Percentiles rank a stretch among this genome's conserved stretches.
These are phyloP conservation scores for Pogona vitticeps DNA, from an alignment of 2,113 vertebrate species.

Conservation along the genomic window DNA sequence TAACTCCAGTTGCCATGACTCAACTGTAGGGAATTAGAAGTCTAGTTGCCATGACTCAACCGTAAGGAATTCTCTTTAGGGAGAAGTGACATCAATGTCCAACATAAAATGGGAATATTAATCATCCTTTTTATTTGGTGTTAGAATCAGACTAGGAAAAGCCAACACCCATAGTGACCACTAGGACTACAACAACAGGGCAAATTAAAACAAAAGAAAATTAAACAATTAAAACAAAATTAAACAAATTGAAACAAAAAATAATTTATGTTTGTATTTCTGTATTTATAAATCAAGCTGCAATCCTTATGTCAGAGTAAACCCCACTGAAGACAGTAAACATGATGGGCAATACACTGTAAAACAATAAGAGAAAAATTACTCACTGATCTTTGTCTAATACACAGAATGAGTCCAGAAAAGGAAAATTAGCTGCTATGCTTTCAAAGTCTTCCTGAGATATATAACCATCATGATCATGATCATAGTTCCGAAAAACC, in stretches of 20 bases:
- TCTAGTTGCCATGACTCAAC: too few relatives aligned
- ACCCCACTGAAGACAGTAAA: not conserved
- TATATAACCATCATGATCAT: conserved; percentile 95
- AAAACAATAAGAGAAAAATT: conserved; percentile 5
- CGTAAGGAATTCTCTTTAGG: too few relatives aligned
- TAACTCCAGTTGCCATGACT: too few relatives aligned
- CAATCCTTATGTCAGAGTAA: not conserved
- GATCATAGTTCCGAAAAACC: conserved; percentile 97
- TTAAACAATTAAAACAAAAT: conserved; percentile 8
- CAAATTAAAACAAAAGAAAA: conserved; percentile 13
- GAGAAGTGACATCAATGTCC: too few relatives aligned
- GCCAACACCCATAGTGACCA: not conserved
- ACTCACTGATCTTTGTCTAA: conserved; percentile 98
- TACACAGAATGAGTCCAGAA: conserved; percentile 96
- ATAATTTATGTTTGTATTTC: not conserved
- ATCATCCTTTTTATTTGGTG: not conserved
- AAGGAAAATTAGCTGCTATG: conserved; percentile 96
- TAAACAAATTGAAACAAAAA: conserved; percentile 9
- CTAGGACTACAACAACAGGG: not conserved
- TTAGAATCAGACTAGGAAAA: not conserved
- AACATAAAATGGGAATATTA: not conserved
- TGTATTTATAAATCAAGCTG: not conserved
- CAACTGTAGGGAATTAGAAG: too few relatives aligned
- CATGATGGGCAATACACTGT: not conserved
- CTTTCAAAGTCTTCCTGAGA: conserved; percentile 98